A percentile compares a stretch with the other conserved stretches of the same genome.
These are phyloP conservation scores for Drosophila varians DNA, from an alignment of 1,140 invertebrate genomes.

Conservation along the genomic window DNA sequence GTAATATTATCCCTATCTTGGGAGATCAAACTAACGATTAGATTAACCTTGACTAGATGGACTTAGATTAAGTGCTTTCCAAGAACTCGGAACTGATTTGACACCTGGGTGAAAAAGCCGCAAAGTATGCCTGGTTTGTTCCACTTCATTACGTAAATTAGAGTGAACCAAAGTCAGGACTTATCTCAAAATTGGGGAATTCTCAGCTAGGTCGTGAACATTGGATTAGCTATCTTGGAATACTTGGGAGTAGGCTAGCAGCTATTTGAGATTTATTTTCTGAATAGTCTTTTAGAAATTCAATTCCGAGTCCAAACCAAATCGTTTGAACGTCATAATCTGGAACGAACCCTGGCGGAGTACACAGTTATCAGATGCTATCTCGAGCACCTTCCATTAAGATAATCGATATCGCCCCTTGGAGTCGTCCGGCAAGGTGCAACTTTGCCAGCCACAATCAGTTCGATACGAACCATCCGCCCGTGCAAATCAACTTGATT, in stretches of 20 bases:
- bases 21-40: conserved; percentile 14
- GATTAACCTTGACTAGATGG: conserved; percentile 29
- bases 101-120: background rate
- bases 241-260: background rate
- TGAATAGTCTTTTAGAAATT: background rate
- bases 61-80: conserved; percentile 8
- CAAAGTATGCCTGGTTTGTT: background rate
- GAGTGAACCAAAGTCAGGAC: conserved; percentile 5
- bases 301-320: background rate
- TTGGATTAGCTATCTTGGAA: background rate
- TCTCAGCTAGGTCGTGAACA: background rate
- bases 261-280: background rate
- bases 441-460: conserved; percentile 39
- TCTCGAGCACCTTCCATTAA: conserved; percentile 62
- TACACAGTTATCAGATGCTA: conserved; percentile 23
- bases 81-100: conserved; percentile 1
- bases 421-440: conserved; percentile 63
- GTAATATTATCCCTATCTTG: conserved; percentile 2
- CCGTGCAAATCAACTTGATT: conserved; percentile 5
- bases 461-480: conserved; percentile 40
- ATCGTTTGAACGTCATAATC: conserved; percentile 41
- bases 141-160: background rate
- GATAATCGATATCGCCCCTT: conserved; percentile 37
- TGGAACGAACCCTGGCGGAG: conserved; percentile 34
- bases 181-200: background rate